phyloP scores from a whole-genome alignment of 2,888 invertebrate species.

The Pheosia gnoma region DNA sequence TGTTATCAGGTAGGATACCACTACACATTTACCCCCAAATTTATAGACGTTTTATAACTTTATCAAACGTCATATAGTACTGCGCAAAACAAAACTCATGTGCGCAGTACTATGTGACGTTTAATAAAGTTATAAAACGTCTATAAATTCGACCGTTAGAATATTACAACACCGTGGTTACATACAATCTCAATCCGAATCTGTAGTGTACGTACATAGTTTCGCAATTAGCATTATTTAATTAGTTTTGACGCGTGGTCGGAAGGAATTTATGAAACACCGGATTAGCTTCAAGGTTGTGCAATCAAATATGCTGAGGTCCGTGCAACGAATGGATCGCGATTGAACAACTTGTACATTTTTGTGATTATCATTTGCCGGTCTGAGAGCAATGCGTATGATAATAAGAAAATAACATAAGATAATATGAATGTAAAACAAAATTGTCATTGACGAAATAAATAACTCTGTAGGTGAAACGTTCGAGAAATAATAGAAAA shows the following conservation, averaged over 20 bases:
- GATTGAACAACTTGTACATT: background rate
- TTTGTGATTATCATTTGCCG: background rate
- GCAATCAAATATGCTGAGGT: constrained; percentile 13
- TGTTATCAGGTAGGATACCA: background rate
- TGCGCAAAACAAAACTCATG: no score
- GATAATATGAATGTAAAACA: no score
- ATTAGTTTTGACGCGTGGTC: constrained; percentile 19
- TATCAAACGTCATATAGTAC: no score
- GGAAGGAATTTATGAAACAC: constrained; percentile 20
- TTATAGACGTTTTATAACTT: no score
- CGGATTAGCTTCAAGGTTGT: constrained; percentile 36
- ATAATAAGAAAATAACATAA: no score
- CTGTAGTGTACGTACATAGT: constrained; percentile 6
- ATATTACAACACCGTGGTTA: constrained; percentile 10
- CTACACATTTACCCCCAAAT: no score
- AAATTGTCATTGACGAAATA: no score
- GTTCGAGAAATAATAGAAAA: no score
- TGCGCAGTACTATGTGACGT: no score
- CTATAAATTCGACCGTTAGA: no score
- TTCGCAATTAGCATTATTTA: constrained; percentile 23
- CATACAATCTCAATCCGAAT: constrained; percentile 8
- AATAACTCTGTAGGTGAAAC: no score
- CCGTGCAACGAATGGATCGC: background rate
- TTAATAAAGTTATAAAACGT: no score
- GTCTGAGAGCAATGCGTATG: background rate